Evolutionary conservation across 2,888 invertebrate species (phyloP).

Genomic region (Eristalis tenax): DNA sequence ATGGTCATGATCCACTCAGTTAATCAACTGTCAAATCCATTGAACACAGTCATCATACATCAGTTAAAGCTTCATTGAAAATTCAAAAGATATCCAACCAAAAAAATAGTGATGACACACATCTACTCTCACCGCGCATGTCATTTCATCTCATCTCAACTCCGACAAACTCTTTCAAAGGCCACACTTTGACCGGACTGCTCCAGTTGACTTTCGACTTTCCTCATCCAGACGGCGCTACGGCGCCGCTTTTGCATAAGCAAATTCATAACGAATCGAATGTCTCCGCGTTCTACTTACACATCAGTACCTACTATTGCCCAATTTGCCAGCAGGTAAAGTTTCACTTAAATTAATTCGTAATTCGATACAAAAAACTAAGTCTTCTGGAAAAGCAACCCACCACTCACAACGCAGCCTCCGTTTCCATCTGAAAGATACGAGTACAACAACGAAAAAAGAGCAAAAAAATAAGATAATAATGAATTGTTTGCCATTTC

Average conservation of each 20-base stretch:
- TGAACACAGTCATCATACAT: too few relatives aligned
- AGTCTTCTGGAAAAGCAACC: slow-evolving; percentile 32
- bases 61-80: too few relatives aligned
- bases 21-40: too few relatives aligned
- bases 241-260: slow-evolving; percentile 25
- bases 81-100: not conserved
- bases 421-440: slow-evolving; percentile 6
- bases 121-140: not conserved
- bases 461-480: slow-evolving; percentile 13
- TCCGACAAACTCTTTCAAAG: not conserved
- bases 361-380: slow-evolving; percentile 38
- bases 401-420: not conserved
- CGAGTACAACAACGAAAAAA: slow-evolving; percentile 16
- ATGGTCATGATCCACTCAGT: too few relatives aligned
- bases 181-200: not conserved
- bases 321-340: slow-evolving; percentile 45
- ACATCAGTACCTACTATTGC: slow-evolving; percentile 27
- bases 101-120: not conserved
- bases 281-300: slow-evolving; percentile 55
- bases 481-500: slow-evolving; percentile 39
- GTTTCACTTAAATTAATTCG: slow-evolving; percentile 61
- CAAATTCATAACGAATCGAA: slow-evolving; percentile 36
- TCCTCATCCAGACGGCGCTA: not conserved
- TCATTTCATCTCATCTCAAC: not conserved
- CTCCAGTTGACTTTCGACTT: not conserved